These are phyloP conservation scores for Sycophila sp. DNA, from an alignment of 1,140 invertebrate genomes.

Conservation along the genomic window DNA sequence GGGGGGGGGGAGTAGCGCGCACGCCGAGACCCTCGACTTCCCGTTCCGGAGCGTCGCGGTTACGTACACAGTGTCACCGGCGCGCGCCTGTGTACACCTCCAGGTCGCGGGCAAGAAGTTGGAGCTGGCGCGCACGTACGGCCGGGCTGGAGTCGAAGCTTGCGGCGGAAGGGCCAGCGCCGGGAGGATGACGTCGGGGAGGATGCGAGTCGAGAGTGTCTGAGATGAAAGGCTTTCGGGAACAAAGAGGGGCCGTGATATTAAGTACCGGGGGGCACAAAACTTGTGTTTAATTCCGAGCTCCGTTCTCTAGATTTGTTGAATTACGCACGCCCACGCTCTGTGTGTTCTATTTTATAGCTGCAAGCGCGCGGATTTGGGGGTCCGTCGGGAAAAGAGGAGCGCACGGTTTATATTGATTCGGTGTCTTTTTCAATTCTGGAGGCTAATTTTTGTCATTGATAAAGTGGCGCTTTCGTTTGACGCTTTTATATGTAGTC, in stretches of 20 bases:
- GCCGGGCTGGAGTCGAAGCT: neutral
- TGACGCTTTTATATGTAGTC: no score
- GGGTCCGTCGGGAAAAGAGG: no score
- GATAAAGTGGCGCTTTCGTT: no score
- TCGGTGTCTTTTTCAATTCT: no score
- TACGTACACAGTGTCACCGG: neutral
- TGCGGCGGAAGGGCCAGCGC: neutral
- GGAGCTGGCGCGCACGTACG: neutral
- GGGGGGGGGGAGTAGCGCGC: neutral
- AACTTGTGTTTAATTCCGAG: no score
- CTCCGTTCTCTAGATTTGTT: neutral
- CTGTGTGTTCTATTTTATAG: no score
- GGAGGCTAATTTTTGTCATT: no score
- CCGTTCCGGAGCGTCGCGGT: constrained; percentile 14
- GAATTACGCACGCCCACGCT: no score
- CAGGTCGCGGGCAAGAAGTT: neutral
- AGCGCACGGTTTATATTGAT: no score
- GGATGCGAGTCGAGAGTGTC: neutral
- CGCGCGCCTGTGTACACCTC: neutral
- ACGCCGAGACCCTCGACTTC: constrained; percentile 20
- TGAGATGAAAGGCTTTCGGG: neutral
- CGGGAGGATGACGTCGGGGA: no score
- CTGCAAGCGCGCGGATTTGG: no score
- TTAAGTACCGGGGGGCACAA: neutral
- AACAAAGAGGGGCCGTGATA: neutral